Conservation (phyloP, 2,113 vertebrate genomes). For the Pterocles gutturalis region DNA sequence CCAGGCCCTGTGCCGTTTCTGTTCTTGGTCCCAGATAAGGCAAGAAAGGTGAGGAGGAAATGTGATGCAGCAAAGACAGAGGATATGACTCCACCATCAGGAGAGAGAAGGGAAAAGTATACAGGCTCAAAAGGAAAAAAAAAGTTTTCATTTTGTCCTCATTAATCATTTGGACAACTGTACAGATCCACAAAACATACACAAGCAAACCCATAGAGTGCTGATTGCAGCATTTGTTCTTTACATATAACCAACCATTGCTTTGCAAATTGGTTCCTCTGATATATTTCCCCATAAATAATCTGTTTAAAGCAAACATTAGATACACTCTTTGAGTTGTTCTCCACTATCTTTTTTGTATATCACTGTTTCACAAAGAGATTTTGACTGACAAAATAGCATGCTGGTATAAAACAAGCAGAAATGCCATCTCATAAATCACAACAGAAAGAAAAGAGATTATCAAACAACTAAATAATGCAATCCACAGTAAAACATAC, state of each 20-base stretch:
- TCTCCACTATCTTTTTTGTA: not conserved
- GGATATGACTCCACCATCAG: constrained; percentile 16
- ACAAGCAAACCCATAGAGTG: not conserved
- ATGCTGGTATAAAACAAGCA: constrained; percentile 9
- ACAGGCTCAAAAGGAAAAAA: constrained; percentile 1
- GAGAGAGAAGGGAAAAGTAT: constrained; percentile 9
- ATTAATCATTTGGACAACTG: constrained; percentile 29
- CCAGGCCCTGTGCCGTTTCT: accelerated
- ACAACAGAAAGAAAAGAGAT: constrained; percentile 74
- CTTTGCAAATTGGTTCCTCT: constrained; percentile 47
- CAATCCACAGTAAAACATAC: constrained; percentile 68
- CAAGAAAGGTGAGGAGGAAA: not conserved
- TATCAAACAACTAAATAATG: constrained; percentile 84
- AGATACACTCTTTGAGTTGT: not conserved
- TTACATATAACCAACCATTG: not conserved
- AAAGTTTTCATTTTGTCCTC: not conserved
- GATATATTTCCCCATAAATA: constrained; percentile 35
- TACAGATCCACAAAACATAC: not conserved
- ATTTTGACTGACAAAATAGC: constrained; percentile 68
- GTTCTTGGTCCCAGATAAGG: not conserved
- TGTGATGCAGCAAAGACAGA: not conserved
- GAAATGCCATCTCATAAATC: constrained; percentile 47
- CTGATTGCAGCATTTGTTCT: constrained; percentile 7
- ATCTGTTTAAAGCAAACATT: constrained; percentile 14
- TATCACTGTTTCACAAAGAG: not conserved